Percentiles rank a stretch among this genome's conserved stretches.
Evolutionary conservation across 2,113 vertebrate genomes (phyloP).

Genomic region (Thamnaconus septentrionalis): DNA sequence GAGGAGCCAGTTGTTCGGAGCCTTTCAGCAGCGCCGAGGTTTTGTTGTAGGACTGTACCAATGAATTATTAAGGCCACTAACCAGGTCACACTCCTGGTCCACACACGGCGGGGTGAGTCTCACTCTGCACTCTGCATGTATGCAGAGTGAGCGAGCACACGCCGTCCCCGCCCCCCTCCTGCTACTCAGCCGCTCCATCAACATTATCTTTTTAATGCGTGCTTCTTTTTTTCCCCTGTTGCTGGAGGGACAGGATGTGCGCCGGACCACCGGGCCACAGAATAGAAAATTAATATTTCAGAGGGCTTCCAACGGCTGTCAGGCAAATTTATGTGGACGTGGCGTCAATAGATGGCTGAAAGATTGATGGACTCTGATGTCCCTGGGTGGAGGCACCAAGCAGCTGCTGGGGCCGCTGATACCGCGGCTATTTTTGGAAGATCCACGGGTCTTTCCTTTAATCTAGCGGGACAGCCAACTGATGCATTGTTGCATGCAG

Average conservation of each 20-base stretch:
- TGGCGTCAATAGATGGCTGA: constrained; percentile 74
- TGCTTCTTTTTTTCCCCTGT: constrained; percentile 51
- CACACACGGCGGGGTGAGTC: too few relatives aligned
- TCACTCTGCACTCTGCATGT: constrained; percentile 3
- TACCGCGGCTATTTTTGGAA: constrained; percentile 67
- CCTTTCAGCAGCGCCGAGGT: constrained; percentile 2
- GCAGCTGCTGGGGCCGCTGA: constrained; percentile 64
- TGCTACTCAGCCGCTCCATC: constrained; percentile 42
- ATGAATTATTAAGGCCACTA: constrained; percentile 30
- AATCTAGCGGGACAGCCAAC: constrained; percentile 47
- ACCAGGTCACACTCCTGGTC: constrained; percentile 27
- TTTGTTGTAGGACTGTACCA: constrained; percentile 11
- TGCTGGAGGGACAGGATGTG: constrained; percentile 58
- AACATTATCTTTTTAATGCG: constrained; percentile 63
- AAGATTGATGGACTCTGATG: constrained; percentile 76
- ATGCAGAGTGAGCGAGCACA: constrained; percentile 2
- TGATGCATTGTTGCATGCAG: constrained; percentile 48
- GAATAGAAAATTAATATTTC: constrained; percentile 76
- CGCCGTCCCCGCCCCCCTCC: constrained; percentile 46
- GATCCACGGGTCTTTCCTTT: constrained; percentile 55
- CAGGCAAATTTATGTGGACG: constrained; percentile 77
- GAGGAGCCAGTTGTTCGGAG: background rate
- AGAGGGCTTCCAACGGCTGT: constrained; percentile 53
- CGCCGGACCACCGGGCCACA: constrained; percentile 47
- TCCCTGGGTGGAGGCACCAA: constrained; percentile 62